Conservation (phyloP, 2,888 invertebrate genomes). For the Rhagophthalmus giganteus region DNA sequence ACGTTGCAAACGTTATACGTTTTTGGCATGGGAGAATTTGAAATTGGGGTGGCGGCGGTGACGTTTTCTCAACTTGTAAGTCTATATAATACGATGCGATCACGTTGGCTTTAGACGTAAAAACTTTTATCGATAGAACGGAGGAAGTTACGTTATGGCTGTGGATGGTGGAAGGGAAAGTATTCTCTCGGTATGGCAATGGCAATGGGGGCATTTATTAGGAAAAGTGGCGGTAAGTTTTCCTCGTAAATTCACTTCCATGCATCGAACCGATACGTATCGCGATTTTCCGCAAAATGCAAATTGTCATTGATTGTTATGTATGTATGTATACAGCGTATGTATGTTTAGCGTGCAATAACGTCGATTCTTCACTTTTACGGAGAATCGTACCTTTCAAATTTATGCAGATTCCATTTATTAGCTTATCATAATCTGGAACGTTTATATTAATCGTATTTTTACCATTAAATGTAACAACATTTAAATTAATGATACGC, state of each 20-base stretch:
- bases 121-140: conserved; percentile 67
- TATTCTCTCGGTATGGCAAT: conserved; percentile 91
- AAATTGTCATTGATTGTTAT: conserved; percentile 13
- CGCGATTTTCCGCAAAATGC: conserved; percentile 18
- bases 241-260: not conserved
- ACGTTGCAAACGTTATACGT: conserved; percentile 86
- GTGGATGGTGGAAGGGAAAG: conserved; percentile 89
- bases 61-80: conserved; percentile 83
- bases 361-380: no score
- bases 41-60: conserved; percentile 83
- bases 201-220: conserved; percentile 91
- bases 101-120: no score
- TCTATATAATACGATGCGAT: no score
- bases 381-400: no score
- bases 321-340: no score
- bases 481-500: no score
- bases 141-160: conserved; percentile 86
- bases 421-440: no score
- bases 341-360: conserved; percentile 21
- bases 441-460: no score
- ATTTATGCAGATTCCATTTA: no score
- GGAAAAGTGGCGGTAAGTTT: conserved; percentile 89
- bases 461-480: no score
- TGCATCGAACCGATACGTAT: conserved; percentile 4
- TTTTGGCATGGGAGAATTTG: conserved; percentile 89